Evolutionary conservation across 2,888 invertebrate species (phyloP), one percentile per base, ranked within the genome.

Genomic region (Drosophila eohydei): DNA sequence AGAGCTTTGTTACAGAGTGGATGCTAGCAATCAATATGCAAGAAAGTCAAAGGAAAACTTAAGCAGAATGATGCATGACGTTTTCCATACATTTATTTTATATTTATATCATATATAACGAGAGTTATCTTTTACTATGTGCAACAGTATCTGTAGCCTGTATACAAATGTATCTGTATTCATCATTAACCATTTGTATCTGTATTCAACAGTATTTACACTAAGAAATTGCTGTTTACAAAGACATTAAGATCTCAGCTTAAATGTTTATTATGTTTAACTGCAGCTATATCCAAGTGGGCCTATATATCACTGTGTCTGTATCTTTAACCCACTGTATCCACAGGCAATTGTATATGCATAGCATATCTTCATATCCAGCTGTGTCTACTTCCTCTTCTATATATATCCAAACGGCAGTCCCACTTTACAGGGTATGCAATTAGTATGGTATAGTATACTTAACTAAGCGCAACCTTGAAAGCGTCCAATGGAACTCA

Each of bases 401-500:
- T 12, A 12, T 36, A 5, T 16, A 41, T 30, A 30, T 4, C 4
- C 11, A 16, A 6, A 5, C 21, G 36, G 21, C 34, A 32, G 2
- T 16, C 4, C 34, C 14, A 36, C 7, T 32, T 16, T 54, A n/a
- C 28, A 54, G 54, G 54, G 40, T 28, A 54, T 40, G 1, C 16
- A 6, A 1, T 2, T 11, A 32, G n/a, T 6, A 4, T 48, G 6
- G 9, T n/a, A 0, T 11, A n/a, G 2, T 16, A 7, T 12, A 0
- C 28, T n/a, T 21, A 51, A 1, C 11, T 12, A 3, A 16, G 6
- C 9, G 3, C 36, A 61, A 61, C 78, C 81, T 78, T 78, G 78
- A 59, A 60, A 30, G 36, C 59, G 64, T 64, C 46, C 74, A 69
- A 77, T 59, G 46, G 3, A 4, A n/a, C 7, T 50, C 16, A 21